A percentile compares a stretch with the other conserved stretches of the same genome.
These are phyloP conservation scores for Salarias fasciatus DNA, from an alignment of 2,797 vertebrate species.

Conservation along the genomic window DNA sequence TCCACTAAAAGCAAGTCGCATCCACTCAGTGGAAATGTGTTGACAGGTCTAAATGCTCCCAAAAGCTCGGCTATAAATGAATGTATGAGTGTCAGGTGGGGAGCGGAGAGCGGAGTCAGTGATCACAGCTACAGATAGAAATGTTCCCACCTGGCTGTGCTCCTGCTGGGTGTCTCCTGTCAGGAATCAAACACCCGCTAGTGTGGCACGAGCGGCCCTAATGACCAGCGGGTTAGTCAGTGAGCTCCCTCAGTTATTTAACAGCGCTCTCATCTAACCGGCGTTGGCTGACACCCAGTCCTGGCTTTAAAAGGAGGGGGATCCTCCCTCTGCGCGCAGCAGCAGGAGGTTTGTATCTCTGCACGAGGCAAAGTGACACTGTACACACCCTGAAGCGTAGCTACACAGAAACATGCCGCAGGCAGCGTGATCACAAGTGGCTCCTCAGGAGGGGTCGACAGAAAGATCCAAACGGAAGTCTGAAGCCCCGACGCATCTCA, in stretches of 20 bases:
- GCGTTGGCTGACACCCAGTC: slow-evolving; percentile 10
- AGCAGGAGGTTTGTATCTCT: slow-evolving; percentile 14
- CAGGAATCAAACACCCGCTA: slow-evolving; percentile 61
- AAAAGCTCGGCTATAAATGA: slow-evolving; percentile 43
- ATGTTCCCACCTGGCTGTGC: slow-evolving; percentile 8
- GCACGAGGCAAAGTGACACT: slow-evolving; percentile 27
- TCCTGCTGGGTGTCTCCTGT: slow-evolving; percentile 45
- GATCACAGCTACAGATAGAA: slow-evolving; percentile 50
- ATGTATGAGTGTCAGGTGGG: slow-evolving; percentile 57
- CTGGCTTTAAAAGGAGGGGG: slow-evolving; percentile 31
- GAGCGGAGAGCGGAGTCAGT: slow-evolving; percentile 18
- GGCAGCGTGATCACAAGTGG: slow-evolving; percentile 5
- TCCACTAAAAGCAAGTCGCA: slow-evolving; percentile 2
- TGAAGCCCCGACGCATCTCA: neutral
- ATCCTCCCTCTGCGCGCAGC: slow-evolving; percentile 9
- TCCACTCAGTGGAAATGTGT: slow-evolving; percentile 20
- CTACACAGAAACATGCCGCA: slow-evolving; percentile 30
- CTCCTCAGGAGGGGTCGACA: neutral
- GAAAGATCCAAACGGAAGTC: neutral
- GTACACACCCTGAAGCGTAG: slow-evolving; percentile 34
- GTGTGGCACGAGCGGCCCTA: slow-evolving; percentile 42
- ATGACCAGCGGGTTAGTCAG: slow-evolving; percentile 49
- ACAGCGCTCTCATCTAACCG: slow-evolving; percentile 38
- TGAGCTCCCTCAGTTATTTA: slow-evolving; percentile 46
- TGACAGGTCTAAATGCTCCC: slow-evolving; percentile 33